Evolutionary conservation across 2,113 vertebrate genomes (phyloP), one percentile per base, ranked within the genome.

Genomic region (Melanostigma gelatinosum): DNA sequence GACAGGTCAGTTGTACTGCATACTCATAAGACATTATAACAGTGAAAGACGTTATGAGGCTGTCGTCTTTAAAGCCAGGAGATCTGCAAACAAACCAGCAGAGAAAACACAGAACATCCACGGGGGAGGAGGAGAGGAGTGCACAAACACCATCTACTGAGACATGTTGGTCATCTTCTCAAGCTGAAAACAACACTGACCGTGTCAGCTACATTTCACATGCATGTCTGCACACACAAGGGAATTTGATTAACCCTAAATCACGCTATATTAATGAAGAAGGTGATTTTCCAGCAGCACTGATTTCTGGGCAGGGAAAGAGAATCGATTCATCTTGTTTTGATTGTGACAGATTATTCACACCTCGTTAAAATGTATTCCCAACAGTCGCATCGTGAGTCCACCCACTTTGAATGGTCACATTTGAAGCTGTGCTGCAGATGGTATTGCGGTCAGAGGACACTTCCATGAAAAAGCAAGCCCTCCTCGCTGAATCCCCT

Each of bases 1-100:
- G 15, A 58, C 44, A 68, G 22, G 40, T 64, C 62, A 55, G 71
- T 78, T 75, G 85, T n/a, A n/a, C 86, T 90, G 92, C 93, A 95
- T 94, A 92, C 91, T 93, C 85, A 90, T 92, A 72, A 77, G 68
- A 84, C 79, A 89, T 93, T 92, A 91, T 52, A 78, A 67, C 62
- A 60, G 69, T 83, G 69, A 61, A 72, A 71, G 69, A 63, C 78
- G 75, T 34, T 71, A 91, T 83, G 75, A 75, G 82, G 52, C 85
- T 77, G 83, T 88, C 86, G 75, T 80, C 40, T 73, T 61, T 75
- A 58, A 88, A 85, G 80, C 78, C 70, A 8, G 66, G 40, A 66
- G 79, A 85, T 87, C 80, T 84, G 55, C 60, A 75, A 80, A 86
- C 75, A 79, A 70, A 74, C 42, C 54, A 22, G 60, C 57, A 67